Conservation (phyloP, 2,113 vertebrate genomes). For the Oryctolagus cuniculus region DNA sequence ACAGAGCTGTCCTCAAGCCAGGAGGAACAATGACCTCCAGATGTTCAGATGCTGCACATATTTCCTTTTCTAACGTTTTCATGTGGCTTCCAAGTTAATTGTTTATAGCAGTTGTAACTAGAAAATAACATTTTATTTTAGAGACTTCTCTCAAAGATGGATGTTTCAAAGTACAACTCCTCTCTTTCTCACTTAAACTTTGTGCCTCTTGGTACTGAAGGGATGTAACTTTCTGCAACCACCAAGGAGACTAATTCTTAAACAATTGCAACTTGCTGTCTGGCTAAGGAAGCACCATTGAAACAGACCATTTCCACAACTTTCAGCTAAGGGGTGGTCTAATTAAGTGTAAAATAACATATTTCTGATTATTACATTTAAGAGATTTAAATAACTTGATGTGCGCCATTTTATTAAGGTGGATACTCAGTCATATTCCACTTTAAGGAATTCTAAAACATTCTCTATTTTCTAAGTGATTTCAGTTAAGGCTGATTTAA, state of each 20-base stretch:
- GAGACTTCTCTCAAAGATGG: conserved; percentile 44
- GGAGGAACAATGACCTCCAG: conserved; percentile 67
- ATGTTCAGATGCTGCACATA: conserved; percentile 57
- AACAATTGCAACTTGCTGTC: neutral
- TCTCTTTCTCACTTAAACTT: conserved; percentile 49
- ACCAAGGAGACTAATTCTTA: conserved; percentile 53
- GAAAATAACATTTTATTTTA: conserved; percentile 60
- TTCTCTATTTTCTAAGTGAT: neutral
- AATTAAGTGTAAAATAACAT: neutral
- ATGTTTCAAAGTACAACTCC: neutral
- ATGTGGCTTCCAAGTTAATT: conserved; percentile 53
- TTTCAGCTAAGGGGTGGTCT: neutral
- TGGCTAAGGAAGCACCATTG: neutral
- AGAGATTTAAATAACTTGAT: neutral
- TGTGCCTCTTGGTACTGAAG: conserved; percentile 9
- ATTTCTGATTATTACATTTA: neutral
- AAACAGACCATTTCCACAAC: neutral
- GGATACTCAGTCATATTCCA: neutral
- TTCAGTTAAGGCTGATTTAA: neutral
- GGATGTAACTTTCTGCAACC: conserved; percentile 29
- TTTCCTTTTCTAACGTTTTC: conserved; percentile 52
- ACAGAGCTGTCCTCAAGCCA: conserved; percentile 50
- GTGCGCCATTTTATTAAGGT: neutral
- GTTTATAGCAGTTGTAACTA: conserved; percentile 43
- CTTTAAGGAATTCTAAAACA: neutral